Evolutionary conservation across 2,888 invertebrate genomes (phyloP), one percentile per base, ranked within the genome.

Genomic region (Odontothrips loti): DNA sequence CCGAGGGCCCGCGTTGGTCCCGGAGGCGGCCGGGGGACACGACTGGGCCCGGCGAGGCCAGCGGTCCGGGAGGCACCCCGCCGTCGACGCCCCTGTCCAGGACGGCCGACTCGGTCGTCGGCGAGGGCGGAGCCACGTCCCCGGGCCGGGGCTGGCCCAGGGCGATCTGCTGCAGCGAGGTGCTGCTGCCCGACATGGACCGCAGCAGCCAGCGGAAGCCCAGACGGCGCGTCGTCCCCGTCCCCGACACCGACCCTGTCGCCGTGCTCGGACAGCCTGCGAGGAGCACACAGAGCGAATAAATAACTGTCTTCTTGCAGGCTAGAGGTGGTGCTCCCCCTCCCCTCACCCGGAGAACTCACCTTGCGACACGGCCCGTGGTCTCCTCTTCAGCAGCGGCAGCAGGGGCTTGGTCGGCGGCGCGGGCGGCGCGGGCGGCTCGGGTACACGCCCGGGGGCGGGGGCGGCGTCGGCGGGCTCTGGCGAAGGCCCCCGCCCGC

Each of bases 91-190:
- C 34, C 34, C 34, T 2, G 27, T 75, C 68, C 68, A 75, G 11
- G 68, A 1, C 23, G 68, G 23, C 23, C 23, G 0, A 12, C 27
- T 75, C 68, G 68, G 23, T 2, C 11, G 68, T 75, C 11, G 87
- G 87, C 47, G 88, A 87, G 1, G 89, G 88, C 11, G 91, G 91
- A 0, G 93, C 93, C 75, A 93, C 91, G 84, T 93, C 94, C 0
- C 92, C 91, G 0, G 93, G 91, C 83, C 93, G 88, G 0, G 93
- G 93, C 84, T 93, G 92, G 1, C 93, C 93, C 84, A 90, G 90
- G 81, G 92, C 87, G 82, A 93, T 91, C 51, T 91, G 90, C 82
- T 92, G 90, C 4, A 92, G 92, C 85, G 91, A 90, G 85, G 92
- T 90, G 34, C 89, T 91, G 83, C 91, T 91, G 0, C 92, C 91